Conservation (phyloP, 1,140 invertebrate genomes). For the Temnothorax nylanderi region DNA sequence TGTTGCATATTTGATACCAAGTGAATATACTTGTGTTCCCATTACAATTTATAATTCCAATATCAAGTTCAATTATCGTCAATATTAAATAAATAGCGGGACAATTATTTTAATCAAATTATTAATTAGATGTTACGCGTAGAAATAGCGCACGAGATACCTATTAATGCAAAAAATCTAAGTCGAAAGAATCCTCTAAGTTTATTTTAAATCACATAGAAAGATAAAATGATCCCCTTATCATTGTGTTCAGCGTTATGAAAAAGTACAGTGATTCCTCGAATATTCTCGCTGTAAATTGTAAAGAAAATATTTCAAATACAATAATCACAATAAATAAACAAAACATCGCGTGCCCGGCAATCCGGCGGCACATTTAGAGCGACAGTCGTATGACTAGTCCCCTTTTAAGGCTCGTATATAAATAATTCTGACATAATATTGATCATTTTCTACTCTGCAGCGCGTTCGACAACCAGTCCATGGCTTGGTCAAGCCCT, state of each 20-base stretch:
- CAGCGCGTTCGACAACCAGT: slow-evolving; percentile 97
- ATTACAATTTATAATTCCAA: slow-evolving; percentile 31
- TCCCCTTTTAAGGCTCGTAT: slow-evolving; percentile 79
- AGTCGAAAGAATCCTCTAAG: slow-evolving; percentile 45
- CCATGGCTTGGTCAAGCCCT: slow-evolving; percentile 99
- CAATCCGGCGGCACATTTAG: slow-evolving; percentile 50
- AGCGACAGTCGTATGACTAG: slow-evolving; percentile 81
- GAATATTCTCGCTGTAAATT: slow-evolving; percentile 53
- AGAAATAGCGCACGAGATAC: neutral
- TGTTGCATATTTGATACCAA: slow-evolving; percentile 14
- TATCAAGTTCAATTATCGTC: neutral
- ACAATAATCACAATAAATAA: slow-evolving; percentile 73
- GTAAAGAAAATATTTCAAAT: slow-evolving; percentile 70
- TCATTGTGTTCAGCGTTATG: slow-evolving; percentile 56
- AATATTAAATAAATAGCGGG: slow-evolving; percentile 25
- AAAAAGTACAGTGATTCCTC: slow-evolving; percentile 59
- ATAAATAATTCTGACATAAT: slow-evolving; percentile 66
- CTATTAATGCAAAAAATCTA: slow-evolving; percentile 28
- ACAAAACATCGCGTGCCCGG: slow-evolving; percentile 61
- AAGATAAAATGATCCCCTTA: slow-evolving; percentile 67
- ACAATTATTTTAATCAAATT: slow-evolving; percentile 10
- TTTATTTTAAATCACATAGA: slow-evolving; percentile 60
- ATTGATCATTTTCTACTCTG: slow-evolving; percentile 93
- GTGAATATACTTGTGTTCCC: slow-evolving; percentile 19
- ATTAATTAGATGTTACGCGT: neutral